phyloP scores from a whole-genome alignment of 1,140 invertebrate species.

The Tribolium castaneum region DNA sequence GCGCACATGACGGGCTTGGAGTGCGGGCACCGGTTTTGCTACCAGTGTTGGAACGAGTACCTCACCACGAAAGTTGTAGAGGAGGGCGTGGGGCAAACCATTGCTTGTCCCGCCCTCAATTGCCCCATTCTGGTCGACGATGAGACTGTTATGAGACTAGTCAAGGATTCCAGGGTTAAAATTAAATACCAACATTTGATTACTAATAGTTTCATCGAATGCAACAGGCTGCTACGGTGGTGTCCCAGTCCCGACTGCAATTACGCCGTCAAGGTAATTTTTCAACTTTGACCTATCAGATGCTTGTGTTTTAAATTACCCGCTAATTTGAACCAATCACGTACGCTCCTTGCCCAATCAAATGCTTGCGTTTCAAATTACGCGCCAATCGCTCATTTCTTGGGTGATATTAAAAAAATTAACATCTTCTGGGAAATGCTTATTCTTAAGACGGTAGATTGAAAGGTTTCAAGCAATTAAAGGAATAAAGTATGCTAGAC shows the following conservation, averaged over 20 bases:
- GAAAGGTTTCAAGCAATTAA: too few relatives aligned
- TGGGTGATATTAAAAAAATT: too few relatives aligned
- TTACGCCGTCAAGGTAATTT: conserved; percentile 74
- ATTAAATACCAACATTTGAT: conserved; percentile 80
- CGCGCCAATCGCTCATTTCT: too few relatives aligned
- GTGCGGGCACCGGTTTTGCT: conserved; percentile 79
- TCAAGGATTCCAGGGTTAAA: conserved; percentile 73
- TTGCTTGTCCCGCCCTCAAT: conserved; percentile 73
- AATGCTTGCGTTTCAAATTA: too few relatives aligned
- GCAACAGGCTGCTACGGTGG: conserved; percentile 77
- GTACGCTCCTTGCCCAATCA: too few relatives aligned
- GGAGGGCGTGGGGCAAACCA: conserved; percentile 76
- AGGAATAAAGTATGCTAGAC: too few relatives aligned
- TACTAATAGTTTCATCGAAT: conserved; percentile 83
- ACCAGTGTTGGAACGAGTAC: conserved; percentile 77
- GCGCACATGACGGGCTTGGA: conserved; percentile 74
- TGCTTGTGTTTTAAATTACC: not conserved
- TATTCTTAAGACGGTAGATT: too few relatives aligned
- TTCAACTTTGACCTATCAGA: not conserved
- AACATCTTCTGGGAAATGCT: too few relatives aligned
- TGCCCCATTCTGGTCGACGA: conserved; percentile 76
- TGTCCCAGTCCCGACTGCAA: conserved; percentile 81
- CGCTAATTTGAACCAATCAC: not conserved
- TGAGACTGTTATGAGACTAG: conserved; percentile 74
- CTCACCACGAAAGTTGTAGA: conserved; percentile 79